Percentiles rank a stretch among this genome's conserved stretches.
Conservation (phyloP, 2,888 invertebrate genomes). For the Physocephala rufipes region DNA sequence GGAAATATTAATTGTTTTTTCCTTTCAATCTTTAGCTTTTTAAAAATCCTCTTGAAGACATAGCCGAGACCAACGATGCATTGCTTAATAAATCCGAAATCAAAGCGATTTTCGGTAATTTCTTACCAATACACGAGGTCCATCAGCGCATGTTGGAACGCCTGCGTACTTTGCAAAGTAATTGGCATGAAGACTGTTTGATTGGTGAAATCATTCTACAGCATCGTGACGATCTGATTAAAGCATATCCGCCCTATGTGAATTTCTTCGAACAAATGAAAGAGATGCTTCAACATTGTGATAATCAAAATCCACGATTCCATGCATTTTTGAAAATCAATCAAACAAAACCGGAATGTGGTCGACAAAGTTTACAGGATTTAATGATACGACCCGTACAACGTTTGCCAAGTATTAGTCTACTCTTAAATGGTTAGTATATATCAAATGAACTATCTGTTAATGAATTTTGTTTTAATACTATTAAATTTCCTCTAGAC, state of each 20-base stretch:
- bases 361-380: constrained; percentile 94
- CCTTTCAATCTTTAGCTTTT: constrained; percentile 83
- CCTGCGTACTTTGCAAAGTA: constrained; percentile 64
- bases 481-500: constrained; percentile 77
- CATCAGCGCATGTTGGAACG: constrained; percentile 81
- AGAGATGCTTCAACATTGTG: constrained; percentile 90
- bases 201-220: constrained; percentile 89
- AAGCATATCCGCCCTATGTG: constrained; percentile 97
- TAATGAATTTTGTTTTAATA: constrained; percentile 15
- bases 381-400: constrained; percentile 97
- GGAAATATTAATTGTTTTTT: not conserved
- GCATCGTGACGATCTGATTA: constrained; percentile 87
- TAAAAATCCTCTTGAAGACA: constrained; percentile 90
- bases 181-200: constrained; percentile 88
- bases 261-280: constrained; percentile 98
- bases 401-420: constrained; percentile 93
- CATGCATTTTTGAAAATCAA: constrained; percentile 98
- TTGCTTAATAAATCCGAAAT: constrained; percentile 90
- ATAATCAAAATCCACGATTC: constrained; percentile 92
- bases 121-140: constrained; percentile 93
- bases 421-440: constrained; percentile 87
- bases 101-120: constrained; percentile 94
- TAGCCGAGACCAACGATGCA: constrained; percentile 78
- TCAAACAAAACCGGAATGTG: constrained; percentile 94
- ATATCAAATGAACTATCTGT: not conserved